Evolutionary conservation across 2,888 invertebrate species (phyloP), one percentile per base, ranked within the genome.

Genomic region (Stenodera caucasica): DNA sequence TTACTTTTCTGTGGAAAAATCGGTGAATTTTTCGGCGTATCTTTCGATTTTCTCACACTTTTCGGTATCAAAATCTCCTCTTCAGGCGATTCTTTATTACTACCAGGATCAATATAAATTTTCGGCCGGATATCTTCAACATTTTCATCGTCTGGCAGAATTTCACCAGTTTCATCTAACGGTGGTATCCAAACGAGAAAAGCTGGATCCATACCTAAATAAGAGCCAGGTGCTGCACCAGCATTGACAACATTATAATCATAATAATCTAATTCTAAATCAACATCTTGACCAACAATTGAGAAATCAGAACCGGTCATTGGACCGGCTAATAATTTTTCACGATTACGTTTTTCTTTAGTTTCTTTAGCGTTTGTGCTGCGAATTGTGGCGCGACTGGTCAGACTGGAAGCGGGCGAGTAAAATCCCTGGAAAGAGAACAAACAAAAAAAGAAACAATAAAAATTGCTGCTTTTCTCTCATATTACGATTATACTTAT

Each of bases 141-240:
- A 69, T 83, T 83, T 50, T 85, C 84, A 3, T 85, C 84, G 50
- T 86, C 85, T 49, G 84, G 84, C 35, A 88, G 79, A n/a, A 86
- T 85, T 58, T 89, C 88, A 0, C 87, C 88, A 40, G 71, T 65
- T 66, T 89, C 89, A 69, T 89, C 89, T 21, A 91, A 80, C 0
- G 93, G 93, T 6, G 94, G 93, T 67, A 93, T 92, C 92, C 92
- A 94, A 0, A 93, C 90, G 50, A 93, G 81, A 77, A 92, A 93
- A 0, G 92, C 92, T 0, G 93, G 93, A 78, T 94, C 94, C 93
- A 93, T 93, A 52, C 92, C 92, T 59, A 93, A 80, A 74, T 92
- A 93, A 0, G 92, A 93, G 18, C 93, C 94, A 1, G 94, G 93
- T 12, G 90, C 92, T 8, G 91, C 91, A 62, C 90, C 90, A 0